Conservation (phyloP, 2,113 vertebrate genomes). For the Otocyon megalotis region DNA sequence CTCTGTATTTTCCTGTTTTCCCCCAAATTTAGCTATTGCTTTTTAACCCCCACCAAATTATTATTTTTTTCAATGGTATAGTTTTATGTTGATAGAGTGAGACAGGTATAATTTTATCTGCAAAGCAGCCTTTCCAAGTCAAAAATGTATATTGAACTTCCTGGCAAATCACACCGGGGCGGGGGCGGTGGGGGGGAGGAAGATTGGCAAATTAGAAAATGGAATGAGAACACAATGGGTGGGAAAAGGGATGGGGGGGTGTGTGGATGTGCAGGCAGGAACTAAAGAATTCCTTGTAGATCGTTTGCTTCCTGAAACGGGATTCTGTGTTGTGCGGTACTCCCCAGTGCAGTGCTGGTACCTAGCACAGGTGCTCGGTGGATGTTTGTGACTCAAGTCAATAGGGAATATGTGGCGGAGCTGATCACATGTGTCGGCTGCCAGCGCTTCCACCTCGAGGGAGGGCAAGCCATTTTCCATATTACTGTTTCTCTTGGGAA, state of each 20-base stretch:
- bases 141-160: not conserved
- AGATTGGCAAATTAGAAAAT: not conserved
- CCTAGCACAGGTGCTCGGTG: not conserved
- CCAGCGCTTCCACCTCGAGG: not conserved
- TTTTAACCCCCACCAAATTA: not conserved
- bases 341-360: not conserved
- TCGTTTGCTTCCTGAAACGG: not conserved
- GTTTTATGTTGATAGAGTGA: slow-evolving; percentile 21
- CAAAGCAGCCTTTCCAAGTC: not conserved
- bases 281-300: not conserved
- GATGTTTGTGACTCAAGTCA: not conserved
- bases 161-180: not conserved
- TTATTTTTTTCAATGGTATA: not conserved
- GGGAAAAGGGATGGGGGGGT: not conserved
- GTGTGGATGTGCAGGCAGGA: not conserved
- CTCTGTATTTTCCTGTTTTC: not conserved
- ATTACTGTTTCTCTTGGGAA: not conserved
- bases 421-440: not conserved
- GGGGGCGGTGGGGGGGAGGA: not conserved
- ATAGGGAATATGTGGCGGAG: not conserved
- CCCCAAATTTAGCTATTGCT: not conserved
- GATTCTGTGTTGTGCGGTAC: not conserved
- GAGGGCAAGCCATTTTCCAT: not conserved
- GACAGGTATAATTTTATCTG: not conserved
- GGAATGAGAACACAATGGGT: not conserved